phyloP scores from a whole-genome alignment of 2,797 vertebrate genomes.

The Protonibea diacanthus region DNA sequence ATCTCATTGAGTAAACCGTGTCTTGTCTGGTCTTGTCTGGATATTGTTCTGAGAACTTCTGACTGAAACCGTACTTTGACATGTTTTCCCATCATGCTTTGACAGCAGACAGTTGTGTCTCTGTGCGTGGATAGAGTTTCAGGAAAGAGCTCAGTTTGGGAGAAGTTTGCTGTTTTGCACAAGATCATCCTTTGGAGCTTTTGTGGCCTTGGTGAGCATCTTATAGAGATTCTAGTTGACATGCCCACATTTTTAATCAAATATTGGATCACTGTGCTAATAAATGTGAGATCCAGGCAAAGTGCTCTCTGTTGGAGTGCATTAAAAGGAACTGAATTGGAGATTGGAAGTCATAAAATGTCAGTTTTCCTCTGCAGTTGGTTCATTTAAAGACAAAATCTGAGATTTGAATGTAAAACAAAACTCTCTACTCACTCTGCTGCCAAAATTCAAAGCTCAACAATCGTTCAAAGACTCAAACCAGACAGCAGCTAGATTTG shows the following conservation, averaged over 20 bases:
- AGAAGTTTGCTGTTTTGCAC: conserved; percentile 24
- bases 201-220: background rate
- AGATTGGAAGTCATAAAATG: background rate
- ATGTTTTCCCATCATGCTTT: background rate
- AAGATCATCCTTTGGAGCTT: background rate
- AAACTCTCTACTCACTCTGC: no score
- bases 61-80: background rate
- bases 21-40: background rate
- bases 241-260: background rate
- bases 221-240: background rate
- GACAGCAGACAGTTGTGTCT: conserved; percentile 8
- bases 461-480: background rate
- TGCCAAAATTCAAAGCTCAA: background rate
- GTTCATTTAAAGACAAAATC: background rate
- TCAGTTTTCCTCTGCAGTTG: background rate
- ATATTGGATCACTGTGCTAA: background rate
- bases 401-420: background rate
- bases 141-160: conserved; percentile 32
- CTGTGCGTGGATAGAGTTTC: conserved; percentile 5
- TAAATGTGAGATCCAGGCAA: no score
- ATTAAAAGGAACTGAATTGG: background rate
- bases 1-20: background rate
- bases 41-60: background rate
- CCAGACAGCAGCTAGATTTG: no score
- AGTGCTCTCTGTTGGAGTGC: background rate